A percentile compares a stretch with the other conserved stretches of the same genome.
These are phyloP conservation scores for Standfussiana lucernea DNA, from an alignment of 2,888 invertebrate species.

Conservation along the genomic window DNA sequence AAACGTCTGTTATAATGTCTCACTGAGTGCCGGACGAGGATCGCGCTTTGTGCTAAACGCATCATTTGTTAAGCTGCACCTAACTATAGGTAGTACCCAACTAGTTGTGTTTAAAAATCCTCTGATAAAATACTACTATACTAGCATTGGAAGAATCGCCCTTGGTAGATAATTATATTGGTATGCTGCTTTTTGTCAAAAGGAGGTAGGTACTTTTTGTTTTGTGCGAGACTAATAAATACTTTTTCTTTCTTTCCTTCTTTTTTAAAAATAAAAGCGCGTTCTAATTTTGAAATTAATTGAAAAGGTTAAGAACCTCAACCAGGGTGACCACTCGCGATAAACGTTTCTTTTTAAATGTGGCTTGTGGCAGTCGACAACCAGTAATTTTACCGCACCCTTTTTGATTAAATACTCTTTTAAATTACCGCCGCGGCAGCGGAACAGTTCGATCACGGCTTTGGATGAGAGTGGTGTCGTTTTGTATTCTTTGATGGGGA, in stretches of 20 bases:
- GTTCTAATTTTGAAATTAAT: slow-evolving; percentile 16
- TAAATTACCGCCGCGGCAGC: too few species aligned
- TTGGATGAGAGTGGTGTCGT: too few species aligned
- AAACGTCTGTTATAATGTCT: slow-evolving; percentile 46
- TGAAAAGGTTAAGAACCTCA: slow-evolving; percentile 23
- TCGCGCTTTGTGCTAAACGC: slow-evolving; percentile 28
- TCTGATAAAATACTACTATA: background rate
- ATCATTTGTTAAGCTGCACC: slow-evolving; percentile 35
- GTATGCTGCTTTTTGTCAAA: background rate
- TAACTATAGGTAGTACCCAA: background rate
- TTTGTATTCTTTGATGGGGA: too few species aligned
- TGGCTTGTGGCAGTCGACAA: slow-evolving; percentile 3
- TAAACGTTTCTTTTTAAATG: slow-evolving; percentile 18
- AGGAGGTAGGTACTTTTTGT: slow-evolving; percentile 1
- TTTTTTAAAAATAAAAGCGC: slow-evolving; percentile 12
- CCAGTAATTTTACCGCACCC: slow-evolving; percentile 29
- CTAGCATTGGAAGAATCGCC: background rate
- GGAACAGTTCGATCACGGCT: too few species aligned
- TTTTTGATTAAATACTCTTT: slow-evolving; percentile 38
- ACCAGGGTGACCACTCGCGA: slow-evolving; percentile 3
- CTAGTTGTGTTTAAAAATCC: background rate
- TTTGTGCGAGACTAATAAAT: too few species aligned
- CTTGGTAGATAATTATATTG: too few species aligned
- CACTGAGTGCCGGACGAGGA: slow-evolving; percentile 37
- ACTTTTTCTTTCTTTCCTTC: too few species aligned